These are phyloP conservation scores for Tragelaphus buxtoni DNA, from an alignment of 2,113 vertebrate species.

Conservation along the genomic window DNA sequence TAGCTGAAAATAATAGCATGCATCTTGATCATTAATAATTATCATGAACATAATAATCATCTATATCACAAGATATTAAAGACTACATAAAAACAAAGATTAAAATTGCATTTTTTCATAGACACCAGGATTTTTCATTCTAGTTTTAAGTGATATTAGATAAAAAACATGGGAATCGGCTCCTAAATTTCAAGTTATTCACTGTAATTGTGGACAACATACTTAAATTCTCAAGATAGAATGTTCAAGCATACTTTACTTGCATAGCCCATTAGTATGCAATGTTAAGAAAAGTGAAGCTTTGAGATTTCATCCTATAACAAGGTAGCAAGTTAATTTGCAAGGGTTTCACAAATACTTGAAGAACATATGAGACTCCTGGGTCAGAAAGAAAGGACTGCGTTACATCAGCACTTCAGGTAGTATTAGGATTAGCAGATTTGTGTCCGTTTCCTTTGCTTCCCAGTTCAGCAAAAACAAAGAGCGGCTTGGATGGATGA, in stretches of 20 bases:
- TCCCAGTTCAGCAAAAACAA: background rate
- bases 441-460: background rate
- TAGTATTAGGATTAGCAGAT: background rate
- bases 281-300: background rate
- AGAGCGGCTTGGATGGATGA: background rate
- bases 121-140: rapidly evolving
- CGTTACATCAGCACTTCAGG: background rate
- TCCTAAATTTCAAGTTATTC: background rate
- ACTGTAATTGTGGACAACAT: background rate
- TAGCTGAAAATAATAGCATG: background rate
- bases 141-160: background rate
- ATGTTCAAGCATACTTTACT: background rate
- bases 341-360: background rate
- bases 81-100: background rate
- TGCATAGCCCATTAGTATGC: background rate
- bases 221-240: background rate
- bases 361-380: background rate
- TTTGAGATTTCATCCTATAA: background rate
- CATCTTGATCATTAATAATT: background rate
- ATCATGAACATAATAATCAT: background rate
- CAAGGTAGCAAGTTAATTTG: background rate
- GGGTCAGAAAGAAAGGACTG: background rate
- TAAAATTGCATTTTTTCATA: background rate
- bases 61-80: background rate
- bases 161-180: background rate